phyloP scores from a whole-genome alignment of 2,797 vertebrate species.

The Hemibagrus guttatus region DNA sequence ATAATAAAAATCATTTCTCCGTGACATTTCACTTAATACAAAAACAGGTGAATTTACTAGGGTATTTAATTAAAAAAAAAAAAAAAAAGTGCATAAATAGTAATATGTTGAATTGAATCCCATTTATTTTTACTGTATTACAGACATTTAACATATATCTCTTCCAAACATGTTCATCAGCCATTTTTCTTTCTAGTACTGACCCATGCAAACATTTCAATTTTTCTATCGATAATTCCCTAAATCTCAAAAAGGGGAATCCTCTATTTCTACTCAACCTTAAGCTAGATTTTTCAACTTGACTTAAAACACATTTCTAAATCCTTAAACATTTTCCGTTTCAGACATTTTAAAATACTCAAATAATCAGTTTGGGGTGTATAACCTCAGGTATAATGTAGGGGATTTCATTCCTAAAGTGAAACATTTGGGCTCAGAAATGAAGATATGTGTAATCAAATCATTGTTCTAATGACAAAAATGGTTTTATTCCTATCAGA shows the following conservation, averaged over 20 bases:
- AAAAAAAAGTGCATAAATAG: background rate
- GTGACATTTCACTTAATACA: background rate
- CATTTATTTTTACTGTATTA: background rate
- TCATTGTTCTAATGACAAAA: conserved; percentile 7
- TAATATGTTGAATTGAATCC: background rate
- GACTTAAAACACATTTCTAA: background rate
- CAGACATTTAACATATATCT: background rate
- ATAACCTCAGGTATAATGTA: too few relatives aligned
- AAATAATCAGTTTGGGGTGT: background rate
- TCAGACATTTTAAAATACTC: background rate
- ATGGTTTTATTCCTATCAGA: background rate
- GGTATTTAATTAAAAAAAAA: background rate
- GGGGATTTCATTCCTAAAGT: background rate
- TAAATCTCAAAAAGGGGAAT: background rate
- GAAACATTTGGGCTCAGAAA: background rate
- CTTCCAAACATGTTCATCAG: background rate
- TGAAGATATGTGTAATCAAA: background rate
- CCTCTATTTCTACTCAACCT: background rate
- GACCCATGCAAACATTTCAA: conserved; percentile 30
- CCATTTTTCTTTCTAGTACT: background rate
- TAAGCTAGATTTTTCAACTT: background rate
- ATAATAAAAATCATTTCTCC: background rate
- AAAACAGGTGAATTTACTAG: background rate
- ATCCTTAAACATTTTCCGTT: background rate
- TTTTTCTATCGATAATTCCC: background rate